Evolutionary conservation across 1,140 invertebrate genomes (phyloP), one percentile per base, ranked within the genome.

Genomic region (Myzus persicae): DNA sequence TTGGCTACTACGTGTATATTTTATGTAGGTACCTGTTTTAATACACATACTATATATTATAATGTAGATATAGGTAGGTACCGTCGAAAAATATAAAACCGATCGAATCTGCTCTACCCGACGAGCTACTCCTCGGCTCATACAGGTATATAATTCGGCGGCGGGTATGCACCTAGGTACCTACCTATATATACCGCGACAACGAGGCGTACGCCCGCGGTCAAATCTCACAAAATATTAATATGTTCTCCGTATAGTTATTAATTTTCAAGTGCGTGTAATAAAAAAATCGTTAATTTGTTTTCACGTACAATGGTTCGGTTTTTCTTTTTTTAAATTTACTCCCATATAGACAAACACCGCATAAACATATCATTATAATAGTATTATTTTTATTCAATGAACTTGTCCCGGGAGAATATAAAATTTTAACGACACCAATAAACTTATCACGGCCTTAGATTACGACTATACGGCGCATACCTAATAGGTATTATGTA

Each of bases 171-270:
- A 48, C 46, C 46, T 22, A 51, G 48, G 54, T 54, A 54, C 48
- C 20, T 44, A 9, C n/a, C n/a, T 51, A 51, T 48, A 18, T 54
- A 54, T 54, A 54, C 54, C 7, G 22, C 59, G 59, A 76, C 59
- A n/a, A 76, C 59, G 59, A 76, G 59, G 59, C 59, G 59, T 76
- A 76, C 59, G 59, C 59, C 31, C 59, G 59, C 59, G 59, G 59
- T 76, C 31, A 76, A 76, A 76, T 76, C 59, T 76, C 59, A 76
- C 59, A 76, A 76, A 76, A 76, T n/a, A 76, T 54, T 59, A 59
- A 26, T 67, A 76, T 76, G 59, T n/a, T 76, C 31, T 76, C 14
- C 31, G 59, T 22, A 3, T 51, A 22, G 5, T 76, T 76, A 76
- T n/a, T 76, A 76, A 76, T 76, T 76, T 36, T 76, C n/a, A n/a